Evolutionary conservation across 2,113 vertebrate genomes (phyloP), one percentile per base, ranked within the genome.

Genomic region (Chascanopsetta lugubris): DNA sequence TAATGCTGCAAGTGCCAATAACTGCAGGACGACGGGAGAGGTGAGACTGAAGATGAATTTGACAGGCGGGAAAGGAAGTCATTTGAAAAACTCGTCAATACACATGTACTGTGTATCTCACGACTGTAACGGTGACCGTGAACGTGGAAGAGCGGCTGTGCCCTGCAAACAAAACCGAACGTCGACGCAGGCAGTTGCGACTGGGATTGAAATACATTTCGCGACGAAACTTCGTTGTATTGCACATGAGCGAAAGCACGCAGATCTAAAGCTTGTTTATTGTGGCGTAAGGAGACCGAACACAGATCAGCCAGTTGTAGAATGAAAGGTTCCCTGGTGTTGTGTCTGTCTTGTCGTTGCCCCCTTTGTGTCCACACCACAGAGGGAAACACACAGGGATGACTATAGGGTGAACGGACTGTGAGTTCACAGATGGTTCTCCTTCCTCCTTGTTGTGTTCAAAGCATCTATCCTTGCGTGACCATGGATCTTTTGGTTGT

Each of bases 401-500:
- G 36, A n/a, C 55, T 47, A 15, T 1, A 49, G 18, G 29, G 24
- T 30, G 18, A 71, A 32, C 25, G 46, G 18, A 46, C 8, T n/a
- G 20, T 29, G 24, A 25, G n/a, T 27, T 66, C 61, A 57, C 62
- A 75, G 13, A 57, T 74, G 71, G 59, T 74, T 71, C 61, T 69
- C 48, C 32, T 74, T 59, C 46, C 25, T 62, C 38, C 57, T 78
- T 18, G 20, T 42, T 61, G 53, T 74, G 26, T 61, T 72, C 30
- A 70, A 72, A 79, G 53, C 65, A 59, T 60, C 46, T 40, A 72
- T 82, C 74, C 25, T 80, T 80, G 69, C 80, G 3, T 86, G 84
- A 85, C 68, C 55, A 36, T 47, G 3, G 46, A 59, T 75, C 72
- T 78, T 38, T 75, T 78, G 72, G 80, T 61, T 58, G 42, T 48